Evolutionary conservation across 2,113 vertebrate genomes (phyloP).

Genomic region (Pampusana beccarii): DNA sequence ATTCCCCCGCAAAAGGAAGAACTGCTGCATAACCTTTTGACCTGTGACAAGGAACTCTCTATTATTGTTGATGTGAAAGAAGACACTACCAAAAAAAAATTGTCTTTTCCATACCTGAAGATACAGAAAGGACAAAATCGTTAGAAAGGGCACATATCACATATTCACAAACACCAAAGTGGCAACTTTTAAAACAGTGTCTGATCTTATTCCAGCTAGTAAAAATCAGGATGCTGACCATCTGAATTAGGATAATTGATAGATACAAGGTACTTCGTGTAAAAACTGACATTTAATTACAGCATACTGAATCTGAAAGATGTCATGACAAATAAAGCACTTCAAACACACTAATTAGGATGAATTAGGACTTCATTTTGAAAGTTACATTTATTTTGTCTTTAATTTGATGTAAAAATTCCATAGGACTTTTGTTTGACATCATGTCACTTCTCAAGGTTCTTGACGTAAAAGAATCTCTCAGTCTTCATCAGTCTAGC

Average conservation of each 20-base stretch:
- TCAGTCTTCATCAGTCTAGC: neutral
- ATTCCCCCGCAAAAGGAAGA: slow-evolving; percentile 14
- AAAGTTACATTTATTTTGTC: neutral
- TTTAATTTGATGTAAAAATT: neutral
- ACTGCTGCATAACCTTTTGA: slow-evolving; percentile 25
- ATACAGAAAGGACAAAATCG: neutral
- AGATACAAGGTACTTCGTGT: neutral
- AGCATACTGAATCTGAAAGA: neutral
- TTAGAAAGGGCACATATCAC: neutral
- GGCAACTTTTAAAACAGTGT: neutral
- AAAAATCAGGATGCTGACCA: neutral
- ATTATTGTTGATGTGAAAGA: neutral
- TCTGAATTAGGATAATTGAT: neutral
- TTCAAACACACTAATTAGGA: neutral
- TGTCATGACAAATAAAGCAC: neutral
- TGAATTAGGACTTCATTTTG: neutral
- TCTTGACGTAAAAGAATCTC: neutral
- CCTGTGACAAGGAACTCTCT: neutral
- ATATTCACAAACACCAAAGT: neutral
- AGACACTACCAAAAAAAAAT: neutral
- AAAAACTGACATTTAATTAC: slow-evolving; percentile 1
- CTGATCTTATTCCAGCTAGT: neutral
- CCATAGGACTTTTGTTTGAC: neutral
- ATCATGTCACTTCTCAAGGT: neutral
- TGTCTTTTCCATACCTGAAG: neutral